phyloP scores from a whole-genome alignment of 1,140 invertebrate genomes.

The Diabrotica virgifera region DNA sequence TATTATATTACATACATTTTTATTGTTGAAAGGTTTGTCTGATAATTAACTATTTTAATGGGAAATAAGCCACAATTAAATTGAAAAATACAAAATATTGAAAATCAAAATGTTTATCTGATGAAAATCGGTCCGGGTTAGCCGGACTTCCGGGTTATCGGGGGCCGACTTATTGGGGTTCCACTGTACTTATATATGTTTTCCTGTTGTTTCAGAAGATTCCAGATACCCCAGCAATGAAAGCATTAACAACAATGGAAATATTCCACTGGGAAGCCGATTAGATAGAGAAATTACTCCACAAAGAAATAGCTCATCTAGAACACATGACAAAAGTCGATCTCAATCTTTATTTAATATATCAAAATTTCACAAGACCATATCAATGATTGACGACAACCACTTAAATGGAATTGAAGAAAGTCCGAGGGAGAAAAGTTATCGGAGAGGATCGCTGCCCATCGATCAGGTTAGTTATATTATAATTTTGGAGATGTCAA shows the following conservation, averaged over 20 bases:
- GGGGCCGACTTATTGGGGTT: too few relatives aligned
- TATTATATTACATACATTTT: too few relatives aligned
- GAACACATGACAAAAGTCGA: not conserved
- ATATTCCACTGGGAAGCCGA: conserved; percentile 30
- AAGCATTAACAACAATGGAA: conserved; percentile 34
- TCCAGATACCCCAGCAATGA: conserved; percentile 43
- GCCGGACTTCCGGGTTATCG: too few relatives aligned
- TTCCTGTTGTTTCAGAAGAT: conserved; percentile 24
- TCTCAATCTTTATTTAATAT: conserved; percentile 12
- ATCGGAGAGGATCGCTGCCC: conserved; percentile 37
- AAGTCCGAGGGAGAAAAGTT: conserved; percentile 31
- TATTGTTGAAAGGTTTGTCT: too few relatives aligned
- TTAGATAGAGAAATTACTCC: conserved; percentile 32
- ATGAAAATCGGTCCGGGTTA: too few relatives aligned
- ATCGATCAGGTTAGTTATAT: conserved; percentile 34
- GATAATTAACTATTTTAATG: too few relatives aligned
- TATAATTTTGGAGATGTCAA: too few relatives aligned
- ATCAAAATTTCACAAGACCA: not conserved
- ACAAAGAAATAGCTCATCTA: conserved; percentile 18
- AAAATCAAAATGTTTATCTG: too few relatives aligned
- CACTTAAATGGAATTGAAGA: conserved; percentile 42
- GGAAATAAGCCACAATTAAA: too few relatives aligned
- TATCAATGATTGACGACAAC: not conserved
- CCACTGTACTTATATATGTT: too few relatives aligned
- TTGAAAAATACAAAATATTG: too few relatives aligned